These are phyloP conservation scores for Jordanella pulchra DNA, from an alignment of 2,797 vertebrate genomes.

Conservation along the genomic window DNA sequence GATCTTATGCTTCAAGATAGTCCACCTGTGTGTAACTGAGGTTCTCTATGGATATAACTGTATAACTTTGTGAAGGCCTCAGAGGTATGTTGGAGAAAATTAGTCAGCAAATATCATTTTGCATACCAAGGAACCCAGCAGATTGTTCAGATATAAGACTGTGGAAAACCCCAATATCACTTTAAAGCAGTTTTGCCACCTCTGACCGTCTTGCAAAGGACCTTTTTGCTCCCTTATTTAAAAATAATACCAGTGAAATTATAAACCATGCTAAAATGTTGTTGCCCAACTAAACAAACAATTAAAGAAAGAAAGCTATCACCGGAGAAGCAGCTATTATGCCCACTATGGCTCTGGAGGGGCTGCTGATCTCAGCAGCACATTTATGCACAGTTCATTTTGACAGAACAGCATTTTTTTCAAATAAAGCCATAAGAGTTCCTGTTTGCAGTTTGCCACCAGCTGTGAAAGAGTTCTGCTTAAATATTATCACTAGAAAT, in stretches of 20 bases:
- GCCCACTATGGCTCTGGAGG: neutral
- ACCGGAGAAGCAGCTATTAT: neutral
- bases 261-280: neutral
- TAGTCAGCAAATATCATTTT: neutral
- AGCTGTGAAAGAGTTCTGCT: too few relatives aligned
- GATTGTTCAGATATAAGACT: neutral
- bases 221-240: neutral
- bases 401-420: too few relatives aligned
- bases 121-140: neutral
- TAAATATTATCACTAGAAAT: too few relatives aligned
- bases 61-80: neutral
- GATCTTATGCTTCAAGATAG: neutral
- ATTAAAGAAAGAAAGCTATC: too few relatives aligned
- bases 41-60: neutral
- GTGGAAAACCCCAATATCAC: neutral
- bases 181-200: neutral
- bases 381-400: too few relatives aligned
- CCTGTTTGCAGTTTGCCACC: too few relatives aligned
- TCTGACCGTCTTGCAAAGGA: neutral
- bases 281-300: neutral
- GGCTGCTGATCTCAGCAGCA: neutral
- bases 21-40: neutral
- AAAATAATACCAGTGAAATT: neutral
- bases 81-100: neutral
- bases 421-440: too few relatives aligned